A percentile compares a stretch with the other conserved stretches of the same genome.
These are phyloP conservation scores for Zaprionus kolodkinae DNA, from an alignment of 1,140 invertebrate genomes.

Conservation along the genomic window DNA sequence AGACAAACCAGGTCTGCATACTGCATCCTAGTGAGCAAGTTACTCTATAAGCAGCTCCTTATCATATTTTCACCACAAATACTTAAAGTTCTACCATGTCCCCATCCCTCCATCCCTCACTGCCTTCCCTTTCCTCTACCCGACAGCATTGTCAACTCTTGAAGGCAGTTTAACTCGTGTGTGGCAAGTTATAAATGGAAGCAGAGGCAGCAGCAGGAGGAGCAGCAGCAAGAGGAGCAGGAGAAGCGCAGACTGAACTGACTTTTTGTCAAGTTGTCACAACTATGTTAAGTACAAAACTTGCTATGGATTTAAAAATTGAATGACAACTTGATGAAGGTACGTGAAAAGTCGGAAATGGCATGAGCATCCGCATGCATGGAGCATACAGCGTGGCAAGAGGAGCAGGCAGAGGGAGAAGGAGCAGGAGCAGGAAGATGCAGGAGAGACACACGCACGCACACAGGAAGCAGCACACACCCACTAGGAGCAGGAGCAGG, in stretches of 20 bases:
- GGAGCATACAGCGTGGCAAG: not conserved
- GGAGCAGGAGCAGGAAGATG: too few relatives aligned
- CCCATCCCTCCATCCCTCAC: too few relatives aligned
- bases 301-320: constrained; percentile 83
- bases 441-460: not conserved
- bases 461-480: constrained; percentile 12
- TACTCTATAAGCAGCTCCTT: not conserved
- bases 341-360: constrained; percentile 81
- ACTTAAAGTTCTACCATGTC: not conserved
- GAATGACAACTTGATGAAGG: constrained; percentile 83
- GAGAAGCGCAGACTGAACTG: constrained; percentile 41
- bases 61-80: constrained; percentile 1
- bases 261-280: constrained; percentile 79
- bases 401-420: not conserved
- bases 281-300: constrained; percentile 83
- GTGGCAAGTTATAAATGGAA: constrained; percentile 72
- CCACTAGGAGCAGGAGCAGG: not conserved
- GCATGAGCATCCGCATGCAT: constrained; percentile 54
- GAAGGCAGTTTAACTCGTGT: constrained; percentile 29
- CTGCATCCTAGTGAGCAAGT: not conserved
- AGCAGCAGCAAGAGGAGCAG: constrained; percentile 32
- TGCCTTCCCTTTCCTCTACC: not conserved
- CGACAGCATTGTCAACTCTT: not conserved
- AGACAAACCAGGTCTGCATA: too few relatives aligned
- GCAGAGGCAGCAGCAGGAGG: constrained; percentile 30